Conservation (phyloP, 2,797 vertebrate species). For the Alauda arvensis region DNA sequence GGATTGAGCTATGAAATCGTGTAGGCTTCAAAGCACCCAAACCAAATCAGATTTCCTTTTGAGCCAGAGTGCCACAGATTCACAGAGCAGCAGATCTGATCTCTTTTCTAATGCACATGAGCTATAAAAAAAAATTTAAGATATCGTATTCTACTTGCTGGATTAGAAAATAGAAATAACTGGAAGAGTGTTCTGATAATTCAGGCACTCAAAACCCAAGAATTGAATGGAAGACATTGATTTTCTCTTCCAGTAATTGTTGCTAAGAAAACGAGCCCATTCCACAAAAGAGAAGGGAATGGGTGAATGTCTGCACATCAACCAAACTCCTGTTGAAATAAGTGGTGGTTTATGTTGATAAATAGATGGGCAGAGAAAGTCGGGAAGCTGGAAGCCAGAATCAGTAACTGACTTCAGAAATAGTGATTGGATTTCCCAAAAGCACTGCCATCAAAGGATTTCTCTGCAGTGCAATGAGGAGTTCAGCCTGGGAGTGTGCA, state of each 20-base stretch:
- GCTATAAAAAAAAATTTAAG: background rate
- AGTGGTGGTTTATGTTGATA: background rate
- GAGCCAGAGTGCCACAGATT: background rate
- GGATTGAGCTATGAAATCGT: background rate
- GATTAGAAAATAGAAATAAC: background rate
- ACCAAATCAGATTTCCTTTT: background rate
- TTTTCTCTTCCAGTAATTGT: slow-evolving; percentile 12
- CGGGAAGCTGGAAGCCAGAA: background rate
- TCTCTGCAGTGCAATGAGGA: background rate
- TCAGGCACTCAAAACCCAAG: background rate
- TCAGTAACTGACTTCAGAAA: slow-evolving; percentile 7
- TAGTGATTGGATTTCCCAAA: slow-evolving; percentile 1
- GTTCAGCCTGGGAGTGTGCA: background rate
- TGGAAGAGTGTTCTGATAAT: background rate
- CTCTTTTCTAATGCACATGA: background rate
- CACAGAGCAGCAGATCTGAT: background rate
- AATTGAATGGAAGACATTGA: background rate
- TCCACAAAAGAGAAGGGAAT: background rate
- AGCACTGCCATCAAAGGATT: background rate
- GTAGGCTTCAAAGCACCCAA: background rate
- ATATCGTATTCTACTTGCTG: background rate
- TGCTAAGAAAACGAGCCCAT: background rate
- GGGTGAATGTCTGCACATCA: background rate
- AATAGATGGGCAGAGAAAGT: background rate
- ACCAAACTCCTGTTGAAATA: background rate